Evolutionary conservation across 2,888 invertebrate species (phyloP).

Genomic region (Ochropleura leucogaster): DNA sequence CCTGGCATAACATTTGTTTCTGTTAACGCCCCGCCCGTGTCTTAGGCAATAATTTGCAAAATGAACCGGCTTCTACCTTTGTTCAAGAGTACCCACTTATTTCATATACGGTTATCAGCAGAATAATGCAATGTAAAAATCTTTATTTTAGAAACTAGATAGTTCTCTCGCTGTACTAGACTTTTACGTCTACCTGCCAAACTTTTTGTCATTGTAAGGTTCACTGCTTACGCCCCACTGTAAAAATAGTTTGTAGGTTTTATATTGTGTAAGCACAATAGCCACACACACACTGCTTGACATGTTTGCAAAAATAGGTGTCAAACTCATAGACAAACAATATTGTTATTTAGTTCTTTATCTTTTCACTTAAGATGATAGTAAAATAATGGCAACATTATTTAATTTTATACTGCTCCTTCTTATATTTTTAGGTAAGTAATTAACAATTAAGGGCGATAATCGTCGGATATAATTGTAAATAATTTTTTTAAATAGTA

Average conservation of each 20-base stretch:
- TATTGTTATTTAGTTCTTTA: background rate
- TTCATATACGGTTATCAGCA: too few relatives aligned
- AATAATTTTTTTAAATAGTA: constrained; percentile 32
- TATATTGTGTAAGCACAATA: background rate
- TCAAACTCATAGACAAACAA: background rate
- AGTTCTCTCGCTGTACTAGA: too few relatives aligned
- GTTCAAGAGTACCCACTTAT: too few relatives aligned
- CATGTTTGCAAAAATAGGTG: background rate
- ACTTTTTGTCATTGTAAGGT: too few relatives aligned
- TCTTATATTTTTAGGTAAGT: background rate
- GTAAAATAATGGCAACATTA: background rate
- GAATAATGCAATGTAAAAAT: too few relatives aligned
- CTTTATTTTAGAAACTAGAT: too few relatives aligned
- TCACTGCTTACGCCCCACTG: too few relatives aligned
- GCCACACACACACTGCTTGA: background rate
- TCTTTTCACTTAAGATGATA: background rate
- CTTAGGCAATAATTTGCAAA: background rate
- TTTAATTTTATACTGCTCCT: background rate
- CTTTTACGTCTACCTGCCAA: too few relatives aligned
- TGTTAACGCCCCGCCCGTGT: background rate
- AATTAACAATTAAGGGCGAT: background rate
- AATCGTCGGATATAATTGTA: constrained; percentile 33
- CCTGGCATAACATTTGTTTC: background rate
- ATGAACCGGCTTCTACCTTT: background rate
- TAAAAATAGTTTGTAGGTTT: background rate